phyloP scores from a whole-genome alignment of 2,797 vertebrate genomes.

The Epinephelus awoara region DNA sequence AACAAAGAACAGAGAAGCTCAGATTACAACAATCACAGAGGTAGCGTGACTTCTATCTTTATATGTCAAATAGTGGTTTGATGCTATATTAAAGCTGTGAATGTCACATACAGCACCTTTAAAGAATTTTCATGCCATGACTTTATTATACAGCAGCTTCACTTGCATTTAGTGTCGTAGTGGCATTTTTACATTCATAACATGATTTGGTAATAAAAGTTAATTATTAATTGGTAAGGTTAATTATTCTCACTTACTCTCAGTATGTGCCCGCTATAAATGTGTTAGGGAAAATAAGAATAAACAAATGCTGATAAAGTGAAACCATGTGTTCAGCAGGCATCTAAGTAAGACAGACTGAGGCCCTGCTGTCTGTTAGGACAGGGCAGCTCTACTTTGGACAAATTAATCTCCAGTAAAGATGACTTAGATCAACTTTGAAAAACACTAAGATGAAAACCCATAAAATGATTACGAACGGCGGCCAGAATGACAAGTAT shows the following conservation, averaged over 20 bases:
- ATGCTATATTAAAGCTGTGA: no score
- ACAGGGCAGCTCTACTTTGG: slow-evolving; percentile 79
- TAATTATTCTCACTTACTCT: slow-evolving; percentile 45
- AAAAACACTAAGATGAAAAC: slow-evolving; percentile 95
- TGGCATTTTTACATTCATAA: slow-evolving; percentile 21
- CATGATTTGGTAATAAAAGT: slow-evolving; percentile 38
- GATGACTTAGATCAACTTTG: slow-evolving; percentile 98
- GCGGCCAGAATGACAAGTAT: slow-evolving; percentile 99
- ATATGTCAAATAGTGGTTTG: no score
- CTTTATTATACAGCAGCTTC: slow-evolving; percentile 14
- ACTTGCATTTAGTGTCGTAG: slow-evolving; percentile 20
- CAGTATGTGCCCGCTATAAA: slow-evolving; percentile 31
- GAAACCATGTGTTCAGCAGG: slow-evolving; percentile 46
- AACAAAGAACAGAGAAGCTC: no score
- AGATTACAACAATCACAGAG: no score
- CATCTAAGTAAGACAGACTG: slow-evolving; percentile 74
- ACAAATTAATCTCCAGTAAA: slow-evolving; percentile 92
- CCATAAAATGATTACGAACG: slow-evolving; percentile 99
- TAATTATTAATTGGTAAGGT: slow-evolving; percentile 52
- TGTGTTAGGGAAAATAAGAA: slow-evolving; percentile 37
- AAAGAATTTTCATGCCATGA: slow-evolving; percentile 17
- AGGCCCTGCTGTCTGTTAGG: slow-evolving; percentile 67
- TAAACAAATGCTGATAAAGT: slow-evolving; percentile 53
- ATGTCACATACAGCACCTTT: not conserved
- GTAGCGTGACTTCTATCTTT: no score